These are phyloP conservation scores for Hestina assimilis DNA, from an alignment of 1,140 invertebrate species.

Conservation along the genomic window DNA sequence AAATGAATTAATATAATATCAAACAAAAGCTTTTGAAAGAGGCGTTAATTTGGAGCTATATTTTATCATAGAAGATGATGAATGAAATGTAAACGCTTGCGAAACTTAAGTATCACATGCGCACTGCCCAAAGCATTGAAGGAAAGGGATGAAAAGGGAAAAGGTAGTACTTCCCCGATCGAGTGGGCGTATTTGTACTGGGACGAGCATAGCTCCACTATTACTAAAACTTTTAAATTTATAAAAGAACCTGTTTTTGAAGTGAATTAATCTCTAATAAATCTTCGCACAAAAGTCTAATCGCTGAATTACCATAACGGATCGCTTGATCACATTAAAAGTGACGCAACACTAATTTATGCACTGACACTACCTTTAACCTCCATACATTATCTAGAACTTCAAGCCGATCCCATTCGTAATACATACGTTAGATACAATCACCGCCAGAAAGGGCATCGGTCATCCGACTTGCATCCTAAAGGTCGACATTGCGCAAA, in stretches of 20 bases:
- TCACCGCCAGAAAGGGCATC: conserved; percentile 20
- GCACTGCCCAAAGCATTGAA: too few species aligned
- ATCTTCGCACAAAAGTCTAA: not conserved
- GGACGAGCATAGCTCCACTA: too few species aligned
- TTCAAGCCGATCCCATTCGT: conserved; percentile 6
- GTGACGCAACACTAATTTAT: conserved; percentile 1
- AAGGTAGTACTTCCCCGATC: too few species aligned
- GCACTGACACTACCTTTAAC: conserved; percentile 2
- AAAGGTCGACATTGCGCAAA: conserved; percentile 16
- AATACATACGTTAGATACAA: conserved; percentile 7
- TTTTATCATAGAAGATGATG: too few species aligned
- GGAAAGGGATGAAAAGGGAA: too few species aligned
- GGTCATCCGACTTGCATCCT: conserved; percentile 10
- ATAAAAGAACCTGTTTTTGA: too few species aligned
- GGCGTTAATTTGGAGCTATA: too few species aligned
- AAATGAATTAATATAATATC: not conserved
- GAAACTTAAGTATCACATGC: too few species aligned
- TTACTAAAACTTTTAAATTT: too few species aligned
- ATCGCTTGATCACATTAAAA: not conserved
- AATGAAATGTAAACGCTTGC: too few species aligned
- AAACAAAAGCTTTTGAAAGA: too few species aligned
- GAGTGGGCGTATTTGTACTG: too few species aligned
- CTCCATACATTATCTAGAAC: conserved; percentile 6
- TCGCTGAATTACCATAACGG: not conserved
- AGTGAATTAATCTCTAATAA: not conserved